Percentiles rank a stretch among this genome's conserved stretches.
These are phyloP conservation scores for Zeuzera pyrina DNA, from an alignment of 2,888 invertebrate species.

Conservation along the genomic window DNA sequence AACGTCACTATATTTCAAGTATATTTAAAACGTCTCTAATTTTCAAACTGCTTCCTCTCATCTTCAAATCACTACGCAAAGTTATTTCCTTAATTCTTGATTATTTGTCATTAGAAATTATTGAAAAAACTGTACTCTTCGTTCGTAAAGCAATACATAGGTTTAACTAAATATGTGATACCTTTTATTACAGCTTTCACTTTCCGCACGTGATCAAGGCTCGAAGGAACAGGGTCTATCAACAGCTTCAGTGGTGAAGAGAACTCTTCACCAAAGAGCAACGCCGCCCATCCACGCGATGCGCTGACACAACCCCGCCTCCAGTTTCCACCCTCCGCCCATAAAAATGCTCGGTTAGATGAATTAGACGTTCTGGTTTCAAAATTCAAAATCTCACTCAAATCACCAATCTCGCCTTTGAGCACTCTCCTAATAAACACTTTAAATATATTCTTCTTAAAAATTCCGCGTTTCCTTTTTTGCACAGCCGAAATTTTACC, in stretches of 20 bases:
- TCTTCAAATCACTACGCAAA: not conserved
- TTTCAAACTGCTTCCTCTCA: constrained; percentile 6
- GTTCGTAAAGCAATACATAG: no score
- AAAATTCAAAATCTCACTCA: constrained; percentile 61
- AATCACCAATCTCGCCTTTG: constrained; percentile 55
- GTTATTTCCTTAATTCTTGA: no score
- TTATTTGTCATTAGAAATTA: no score
- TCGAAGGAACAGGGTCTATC: constrained; percentile 58
- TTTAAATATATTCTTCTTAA: constrained; percentile 54
- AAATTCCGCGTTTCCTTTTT: constrained; percentile 32
- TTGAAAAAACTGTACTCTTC: no score
- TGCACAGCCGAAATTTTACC: constrained; percentile 62
- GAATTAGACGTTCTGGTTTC: constrained; percentile 55
- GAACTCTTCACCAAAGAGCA: constrained; percentile 44
- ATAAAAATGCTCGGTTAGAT: constrained; percentile 51
- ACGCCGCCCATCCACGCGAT: constrained; percentile 43
- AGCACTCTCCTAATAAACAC: constrained; percentile 60
- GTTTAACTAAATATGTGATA: constrained; percentile 27
- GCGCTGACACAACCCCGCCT: constrained; percentile 30
- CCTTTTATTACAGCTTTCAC: constrained; percentile 64
- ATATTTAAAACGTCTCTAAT: no score
- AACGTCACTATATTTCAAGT: no score
- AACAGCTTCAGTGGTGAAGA: constrained; percentile 47
- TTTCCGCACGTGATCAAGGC: constrained; percentile 49
- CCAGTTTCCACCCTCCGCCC: constrained; percentile 44